Evolutionary conservation across 2,797 vertebrate species (phyloP), one percentile per base, ranked within the genome.

Genomic region (Neosilurus hyrtlii): DNA sequence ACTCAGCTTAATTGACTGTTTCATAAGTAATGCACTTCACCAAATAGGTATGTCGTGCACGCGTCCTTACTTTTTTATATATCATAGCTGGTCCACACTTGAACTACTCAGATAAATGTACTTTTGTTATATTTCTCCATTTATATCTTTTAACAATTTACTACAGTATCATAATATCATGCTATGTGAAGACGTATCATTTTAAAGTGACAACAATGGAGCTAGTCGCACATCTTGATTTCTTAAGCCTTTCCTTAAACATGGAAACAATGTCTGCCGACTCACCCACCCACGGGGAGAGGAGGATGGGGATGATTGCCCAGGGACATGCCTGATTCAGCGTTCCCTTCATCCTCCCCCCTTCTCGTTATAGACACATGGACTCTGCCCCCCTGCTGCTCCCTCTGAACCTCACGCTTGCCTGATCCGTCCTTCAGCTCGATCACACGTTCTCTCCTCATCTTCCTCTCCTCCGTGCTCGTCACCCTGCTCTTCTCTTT

Each of bases 291-390:
- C 80, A 80, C 54, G 63, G 73, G 85, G 66, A 59, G 5, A 57
- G 81, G 81, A 81, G 85, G 87, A 81, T 86, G 83, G 83, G 87
- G 87, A 66, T 88, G 87, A 88, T 67, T 72, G 84, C 84, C 67
- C 84, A 62, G 86, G 80, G 85, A 83, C 81, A 74, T 88, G 87
- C 73, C 73, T 88, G 86, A 88, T 82, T 88, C 87, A 88, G 87
- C 87, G 84, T 85, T 84, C 66, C 79, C 82, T 81, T 70, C 74
- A 67, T 30, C 81, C 77, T 52, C 70, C 81, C 63, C 37, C 35
- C 65, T 22, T 22, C 14, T 56, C 15, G 35, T 59, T 59, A 70
- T 18, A 73, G 68, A 26, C 43, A 20, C 52, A 35, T 73, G 87
- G 87, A 88, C 87, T 88, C 86, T 86, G 87, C 77, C 87, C 87